These are phyloP conservation scores for Spongia lamella DNA, from an alignment of 37 sponge, comb jelly and placozoan genomes.

Conservation along the genomic window DNA sequence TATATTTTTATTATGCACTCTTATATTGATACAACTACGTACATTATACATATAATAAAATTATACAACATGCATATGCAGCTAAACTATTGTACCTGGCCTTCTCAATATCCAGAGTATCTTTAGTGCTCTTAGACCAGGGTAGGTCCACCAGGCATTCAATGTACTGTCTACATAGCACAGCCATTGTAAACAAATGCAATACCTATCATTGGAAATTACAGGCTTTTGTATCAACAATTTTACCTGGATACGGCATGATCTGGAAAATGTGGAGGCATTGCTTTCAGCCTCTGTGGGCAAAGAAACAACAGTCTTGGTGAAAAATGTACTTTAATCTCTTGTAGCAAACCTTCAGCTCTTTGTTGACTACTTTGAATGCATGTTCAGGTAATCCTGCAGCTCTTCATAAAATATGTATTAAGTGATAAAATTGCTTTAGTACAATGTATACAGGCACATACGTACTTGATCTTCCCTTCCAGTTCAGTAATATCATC, in stretches of 20 bases:
- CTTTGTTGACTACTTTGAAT: constrained; percentile 18
- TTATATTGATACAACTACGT: background rate
- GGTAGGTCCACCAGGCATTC: constrained; percentile 86
- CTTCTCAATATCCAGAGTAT: constrained; percentile 56
- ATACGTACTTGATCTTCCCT: constrained; percentile 6
- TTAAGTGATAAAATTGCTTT: background rate
- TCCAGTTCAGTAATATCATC: constrained; percentile 32
- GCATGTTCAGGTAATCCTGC: constrained; percentile 22
- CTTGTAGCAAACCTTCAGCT: constrained; percentile 50
- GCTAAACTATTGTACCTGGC: constrained; percentile 53
- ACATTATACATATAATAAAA: too few species aligned
- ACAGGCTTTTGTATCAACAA: background rate
- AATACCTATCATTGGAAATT: background rate
- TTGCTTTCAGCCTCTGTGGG: constrained; percentile 53
- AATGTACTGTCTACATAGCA: constrained; percentile 59
- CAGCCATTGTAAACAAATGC: constrained; percentile 1
- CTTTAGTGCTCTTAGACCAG: constrained; percentile 69
- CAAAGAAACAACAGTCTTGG: too few species aligned
- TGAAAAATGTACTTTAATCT: too few species aligned
- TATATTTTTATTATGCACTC: too few species aligned
- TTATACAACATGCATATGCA: background rate
- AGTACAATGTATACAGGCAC: background rate
- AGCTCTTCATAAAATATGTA: background rate
- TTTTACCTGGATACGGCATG: constrained; percentile 68
- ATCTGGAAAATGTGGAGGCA: constrained; percentile 79